Conservation (phyloP, 2,113 vertebrate species). For the Ictidomys tridecemlineatus region DNA sequence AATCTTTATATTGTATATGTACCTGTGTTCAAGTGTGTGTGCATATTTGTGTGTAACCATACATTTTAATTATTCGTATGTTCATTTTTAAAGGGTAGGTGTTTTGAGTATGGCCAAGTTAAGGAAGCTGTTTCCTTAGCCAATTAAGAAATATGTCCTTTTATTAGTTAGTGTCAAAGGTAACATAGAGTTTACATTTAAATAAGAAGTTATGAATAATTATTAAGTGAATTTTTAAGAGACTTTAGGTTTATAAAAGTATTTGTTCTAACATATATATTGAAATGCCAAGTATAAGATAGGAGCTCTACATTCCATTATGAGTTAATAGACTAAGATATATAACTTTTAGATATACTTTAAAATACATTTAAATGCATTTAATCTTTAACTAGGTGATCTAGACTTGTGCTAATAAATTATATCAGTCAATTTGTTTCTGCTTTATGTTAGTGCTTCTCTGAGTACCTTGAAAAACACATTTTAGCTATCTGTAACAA, state of each 20-base stretch:
- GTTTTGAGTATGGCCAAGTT: neutral
- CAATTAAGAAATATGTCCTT: neutral
- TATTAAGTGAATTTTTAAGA: neutral
- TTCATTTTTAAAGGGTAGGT: neutral
- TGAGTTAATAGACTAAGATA: neutral
- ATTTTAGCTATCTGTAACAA: neutral
- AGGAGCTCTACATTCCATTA: neutral
- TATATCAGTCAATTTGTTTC: neutral
- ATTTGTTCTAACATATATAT: neutral
- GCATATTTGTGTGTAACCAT: neutral
- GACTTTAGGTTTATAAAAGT: neutral
- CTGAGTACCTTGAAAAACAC: neutral
- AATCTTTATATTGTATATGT: neutral
- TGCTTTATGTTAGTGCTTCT: neutral
- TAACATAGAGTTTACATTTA: neutral
- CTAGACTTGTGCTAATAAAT: neutral
- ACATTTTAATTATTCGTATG: neutral
- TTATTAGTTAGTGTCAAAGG: neutral
- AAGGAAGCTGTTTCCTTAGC: neutral
- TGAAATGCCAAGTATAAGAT: neutral
- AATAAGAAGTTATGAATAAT: neutral
- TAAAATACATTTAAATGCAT: neutral
- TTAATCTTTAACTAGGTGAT: neutral
- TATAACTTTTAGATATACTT: neutral
- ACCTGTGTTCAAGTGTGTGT: neutral